Evolutionary conservation across 1,140 invertebrate genomes (phyloP).

Genomic region (Anastrepha obliqua): DNA sequence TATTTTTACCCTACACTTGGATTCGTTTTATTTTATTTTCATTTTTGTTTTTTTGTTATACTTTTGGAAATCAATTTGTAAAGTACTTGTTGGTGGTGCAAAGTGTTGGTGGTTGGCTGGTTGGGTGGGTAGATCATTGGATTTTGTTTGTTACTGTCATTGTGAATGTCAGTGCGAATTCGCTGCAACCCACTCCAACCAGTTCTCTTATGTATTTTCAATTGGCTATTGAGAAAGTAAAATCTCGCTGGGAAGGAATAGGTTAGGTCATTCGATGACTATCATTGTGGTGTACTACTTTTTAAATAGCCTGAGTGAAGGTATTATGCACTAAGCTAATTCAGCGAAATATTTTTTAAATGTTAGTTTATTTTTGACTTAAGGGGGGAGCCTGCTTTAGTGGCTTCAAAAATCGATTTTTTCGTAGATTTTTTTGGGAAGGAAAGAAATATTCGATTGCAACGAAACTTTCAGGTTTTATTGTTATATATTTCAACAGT

Average conservation of each 20-base stretch:
- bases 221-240: background rate
- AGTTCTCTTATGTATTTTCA: background rate
- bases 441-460: too few species aligned
- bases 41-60: background rate
- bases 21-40: background rate
- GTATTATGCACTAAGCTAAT: background rate
- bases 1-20: background rate
- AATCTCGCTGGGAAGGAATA: background rate
- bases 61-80: constrained; percentile 5
- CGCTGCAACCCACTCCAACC: background rate
- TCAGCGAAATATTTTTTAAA: background rate
- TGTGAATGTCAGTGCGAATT: background rate
- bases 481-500: too few species aligned
- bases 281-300: background rate
- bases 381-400: too few species aligned
- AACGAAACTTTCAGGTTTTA: too few species aligned
- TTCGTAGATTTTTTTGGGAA: too few species aligned
- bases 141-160: background rate
- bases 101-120: background rate
- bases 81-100: background rate
- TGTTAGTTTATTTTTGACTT: too few species aligned
- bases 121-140: background rate
- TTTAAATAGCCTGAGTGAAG: background rate
- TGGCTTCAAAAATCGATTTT: too few species aligned
- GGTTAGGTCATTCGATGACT: constrained; percentile 1